These are phyloP conservation scores for Acanthurus leucopareius DNA, from an alignment of 2,797 vertebrate genomes.

Conservation along the genomic window DNA sequence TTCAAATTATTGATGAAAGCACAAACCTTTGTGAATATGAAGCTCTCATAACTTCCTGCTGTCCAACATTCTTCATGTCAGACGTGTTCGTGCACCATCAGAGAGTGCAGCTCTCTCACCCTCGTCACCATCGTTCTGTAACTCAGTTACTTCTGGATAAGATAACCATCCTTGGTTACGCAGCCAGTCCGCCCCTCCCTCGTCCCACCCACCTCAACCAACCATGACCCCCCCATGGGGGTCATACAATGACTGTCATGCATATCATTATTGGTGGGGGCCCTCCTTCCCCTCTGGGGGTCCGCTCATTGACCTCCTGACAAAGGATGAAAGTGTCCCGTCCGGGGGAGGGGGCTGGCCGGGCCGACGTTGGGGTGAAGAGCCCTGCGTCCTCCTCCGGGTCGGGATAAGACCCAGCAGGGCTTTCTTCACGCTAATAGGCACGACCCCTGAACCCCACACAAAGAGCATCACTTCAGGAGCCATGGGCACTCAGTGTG, in stretches of 20 bases:
- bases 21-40: neutral
- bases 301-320: conserved; percentile 91
- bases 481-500: conserved; percentile 82
- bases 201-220: conserved; percentile 79
- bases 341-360: conserved; percentile 79
- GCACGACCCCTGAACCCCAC: conserved; percentile 83
- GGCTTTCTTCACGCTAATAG: conserved; percentile 89
- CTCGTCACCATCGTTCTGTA: conserved; percentile 60
- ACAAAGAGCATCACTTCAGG: conserved; percentile 86
- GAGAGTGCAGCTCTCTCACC: conserved; percentile 17
- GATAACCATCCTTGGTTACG: conserved; percentile 78
- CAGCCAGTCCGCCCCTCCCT: conserved; percentile 48
- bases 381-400: conserved; percentile 90
- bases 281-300: conserved; percentile 90
- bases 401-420: conserved; percentile 88
- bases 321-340: conserved; percentile 97
- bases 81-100: conserved; percentile 2
- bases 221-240: conserved; percentile 80
- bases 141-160: conserved; percentile 77
- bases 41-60: neutral
- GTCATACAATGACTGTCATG: conserved; percentile 88
- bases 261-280: conserved; percentile 94
- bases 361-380: conserved; percentile 79
- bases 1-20: conserved; percentile 15
- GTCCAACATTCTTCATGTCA: neutral